Base-by-base conservation (phyloP, 1,140 invertebrate genomes). In the Thaumetopoea pityocampa region DNA sequence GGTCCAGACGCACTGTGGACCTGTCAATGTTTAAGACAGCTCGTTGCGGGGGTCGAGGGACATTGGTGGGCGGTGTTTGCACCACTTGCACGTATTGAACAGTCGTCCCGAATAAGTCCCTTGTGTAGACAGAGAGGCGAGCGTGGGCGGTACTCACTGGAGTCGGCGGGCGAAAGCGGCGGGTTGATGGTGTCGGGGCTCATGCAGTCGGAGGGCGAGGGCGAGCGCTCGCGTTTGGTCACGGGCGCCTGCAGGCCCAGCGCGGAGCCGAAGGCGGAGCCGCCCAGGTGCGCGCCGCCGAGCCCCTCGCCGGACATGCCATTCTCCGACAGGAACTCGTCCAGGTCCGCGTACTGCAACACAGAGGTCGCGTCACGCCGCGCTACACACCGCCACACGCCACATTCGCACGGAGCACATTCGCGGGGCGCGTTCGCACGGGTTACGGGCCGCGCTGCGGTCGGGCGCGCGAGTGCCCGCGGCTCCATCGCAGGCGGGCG, bases 261-360 rank as follows among this genome's bases (percentile, higher is more conserved):
- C 19, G 88, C 85, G 29, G 88, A 76, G 33, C 87, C 83, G 64
- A 88, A 84, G 32, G 86, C 85, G 16, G 86, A 80, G 29, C 83
- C 79, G 26, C 88, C 89, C 51, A 90, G 76, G 64, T 90, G 86
- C 28, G 85, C 85, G 54, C 88, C 87, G 32, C 88, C 89, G 45
- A 91, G 87, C 6, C 89, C 92, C 70, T 94, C 93, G 64, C 92
- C 90, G 40, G 93, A 92, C 83, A 95, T 94, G 51, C 94, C 95
- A 85, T 96, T 97, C 85, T 97, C 96, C 52, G 93, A 94, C 54
- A 98, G 89, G 86, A 98, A 98, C 86, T 97, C 96, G 86, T 98
- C 96, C 86, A 98, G 87, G 86, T 98, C 96, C 87, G 97, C 95
- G 85, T 97, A 97, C 92, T 96, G 89, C 64, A 93, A 89, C 73